Evolutionary conservation across 2,113 vertebrate genomes (phyloP), one percentile per base, ranked within the genome.

Genomic region (Archocentrus centrarchus): DNA sequence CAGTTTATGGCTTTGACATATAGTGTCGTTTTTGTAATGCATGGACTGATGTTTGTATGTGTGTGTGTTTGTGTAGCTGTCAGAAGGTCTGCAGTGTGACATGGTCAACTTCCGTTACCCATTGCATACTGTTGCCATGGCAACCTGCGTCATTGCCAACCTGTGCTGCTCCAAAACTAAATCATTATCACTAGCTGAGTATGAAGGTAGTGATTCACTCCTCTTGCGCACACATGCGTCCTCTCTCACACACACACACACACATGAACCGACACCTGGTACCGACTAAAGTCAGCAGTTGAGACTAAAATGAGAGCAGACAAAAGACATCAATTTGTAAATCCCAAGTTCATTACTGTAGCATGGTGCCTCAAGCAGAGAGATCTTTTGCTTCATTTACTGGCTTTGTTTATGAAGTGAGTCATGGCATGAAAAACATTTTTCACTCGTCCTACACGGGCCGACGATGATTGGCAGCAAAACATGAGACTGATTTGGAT

Each of bases 111-210:
- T 89, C 82, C 59, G 86, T 81, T 88, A 86, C 79, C 83, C 75
- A 14, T 87, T 68, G 76, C 91, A 89, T 90, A 88, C 79, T 87
- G 93, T 95, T 93, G 75, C 93, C 86, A 73, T 37, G 81, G 88
- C 37, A 93, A 94, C 93, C 83, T 70, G 78, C 92, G 86, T 93
- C 93, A 93, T 83, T 76, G 77, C 87, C 88, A 93, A 90, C 90
- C 86, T 86, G 90, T 24, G 18, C 66, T 11, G 76, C 81, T 91
- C 86, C 82, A 92, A 93, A 92, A 82, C 88, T 81, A 91, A 93
- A 94, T 91, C 91, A 92, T 94, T 82, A 91, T 93, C 83, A 75
- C 91, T 58, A 55, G 80, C 87, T 64, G 83, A 90, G 89, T 86
- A 88, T 87, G 76, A 82, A 68, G 59, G 73, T 80, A 88, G 86